A percentile compares a stretch with the other conserved stretches of the same genome.
Evolutionary conservation across 2,888 invertebrate genomes (phyloP).

Genomic region (Rhagophthalmus giganteus): DNA sequence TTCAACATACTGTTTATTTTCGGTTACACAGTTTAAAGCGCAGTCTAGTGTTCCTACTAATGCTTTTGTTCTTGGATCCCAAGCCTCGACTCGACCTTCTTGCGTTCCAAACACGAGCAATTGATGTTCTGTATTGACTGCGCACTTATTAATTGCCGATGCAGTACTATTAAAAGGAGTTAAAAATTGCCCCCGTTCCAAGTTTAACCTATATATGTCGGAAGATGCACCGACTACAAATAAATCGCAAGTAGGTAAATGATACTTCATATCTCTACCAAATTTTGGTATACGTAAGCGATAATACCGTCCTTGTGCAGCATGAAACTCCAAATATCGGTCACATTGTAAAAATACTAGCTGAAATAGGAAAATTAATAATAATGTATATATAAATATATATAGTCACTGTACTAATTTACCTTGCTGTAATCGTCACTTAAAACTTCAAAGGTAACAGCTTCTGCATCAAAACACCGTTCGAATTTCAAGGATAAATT

Average conservation of each 20-base stretch:
- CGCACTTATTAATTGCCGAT: slow-evolving; percentile 78
- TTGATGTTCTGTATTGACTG: slow-evolving; percentile 86
- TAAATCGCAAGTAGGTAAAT: slow-evolving; percentile 86
- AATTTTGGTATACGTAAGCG: slow-evolving; percentile 90
- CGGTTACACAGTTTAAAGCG: slow-evolving; percentile 65
- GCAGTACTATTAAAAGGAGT: slow-evolving; percentile 79
- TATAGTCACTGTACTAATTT: too few relatives aligned
- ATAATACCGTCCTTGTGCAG: slow-evolving; percentile 89
- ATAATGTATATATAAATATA: too few relatives aligned
- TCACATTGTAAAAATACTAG: slow-evolving; percentile 87
- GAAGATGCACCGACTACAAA: slow-evolving; percentile 86
- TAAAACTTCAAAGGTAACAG: slow-evolving; percentile 88
- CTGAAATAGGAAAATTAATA: too few relatives aligned
- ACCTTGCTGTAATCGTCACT: slow-evolving; percentile 97
- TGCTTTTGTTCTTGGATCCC: slow-evolving; percentile 86
- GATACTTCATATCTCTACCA: slow-evolving; percentile 92
- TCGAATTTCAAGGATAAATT: slow-evolving; percentile 98
- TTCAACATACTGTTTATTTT: slow-evolving; percentile 62
- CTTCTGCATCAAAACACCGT: slow-evolving; percentile 95
- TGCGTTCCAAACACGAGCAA: slow-evolving; percentile 84
- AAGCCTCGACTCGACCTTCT: slow-evolving; percentile 93
- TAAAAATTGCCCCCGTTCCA: slow-evolving; percentile 93
- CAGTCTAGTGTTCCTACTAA: slow-evolving; percentile 84
- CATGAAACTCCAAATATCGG: slow-evolving; percentile 94
- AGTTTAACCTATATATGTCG: slow-evolving; percentile 92